These are phyloP conservation scores for Aphidoletes aphidimyza DNA, from an alignment of 2,888 invertebrate genomes.

Conservation along the genomic window DNA sequence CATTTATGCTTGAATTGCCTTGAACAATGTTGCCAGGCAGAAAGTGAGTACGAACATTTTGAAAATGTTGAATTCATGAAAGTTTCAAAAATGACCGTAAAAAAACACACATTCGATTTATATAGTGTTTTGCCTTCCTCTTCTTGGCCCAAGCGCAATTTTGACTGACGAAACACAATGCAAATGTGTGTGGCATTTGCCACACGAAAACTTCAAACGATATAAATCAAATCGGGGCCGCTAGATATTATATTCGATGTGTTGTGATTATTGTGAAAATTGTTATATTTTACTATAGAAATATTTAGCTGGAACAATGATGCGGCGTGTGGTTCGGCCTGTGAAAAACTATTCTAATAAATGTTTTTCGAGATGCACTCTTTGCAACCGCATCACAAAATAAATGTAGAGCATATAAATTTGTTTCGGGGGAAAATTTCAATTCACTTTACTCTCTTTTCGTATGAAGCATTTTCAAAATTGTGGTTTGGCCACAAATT, in stretches of 20 bases:
- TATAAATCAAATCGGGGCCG: slow-evolving; percentile 46
- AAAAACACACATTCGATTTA: background rate
- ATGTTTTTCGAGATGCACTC: slow-evolving; percentile 44
- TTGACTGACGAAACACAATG: slow-evolving; percentile 29
- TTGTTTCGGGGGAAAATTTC: background rate
- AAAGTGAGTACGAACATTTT: too few relatives aligned
- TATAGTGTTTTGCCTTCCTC: background rate
- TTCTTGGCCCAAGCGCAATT: background rate
- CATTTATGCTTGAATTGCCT: too few relatives aligned
- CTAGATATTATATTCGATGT: slow-evolving; percentile 31
- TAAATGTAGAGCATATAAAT: slow-evolving; percentile 17
- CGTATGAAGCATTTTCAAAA: background rate
- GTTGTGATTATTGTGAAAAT: slow-evolving; percentile 47
- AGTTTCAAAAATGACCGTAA: too few relatives aligned
- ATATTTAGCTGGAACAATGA: too few relatives aligned
- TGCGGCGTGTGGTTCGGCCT: too few relatives aligned
- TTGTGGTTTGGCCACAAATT: background rate
- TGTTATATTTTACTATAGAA: too few relatives aligned
- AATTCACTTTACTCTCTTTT: background rate
- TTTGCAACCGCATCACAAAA: slow-evolving; percentile 41
- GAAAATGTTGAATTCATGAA: too few relatives aligned
- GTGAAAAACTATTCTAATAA: slow-evolving; percentile 45
- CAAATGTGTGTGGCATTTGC: background rate
- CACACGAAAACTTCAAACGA: background rate
- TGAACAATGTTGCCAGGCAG: too few relatives aligned